These are phyloP conservation scores for Bombylius major DNA, from an alignment of 2,888 invertebrate genomes.

Conservation along the genomic window DNA sequence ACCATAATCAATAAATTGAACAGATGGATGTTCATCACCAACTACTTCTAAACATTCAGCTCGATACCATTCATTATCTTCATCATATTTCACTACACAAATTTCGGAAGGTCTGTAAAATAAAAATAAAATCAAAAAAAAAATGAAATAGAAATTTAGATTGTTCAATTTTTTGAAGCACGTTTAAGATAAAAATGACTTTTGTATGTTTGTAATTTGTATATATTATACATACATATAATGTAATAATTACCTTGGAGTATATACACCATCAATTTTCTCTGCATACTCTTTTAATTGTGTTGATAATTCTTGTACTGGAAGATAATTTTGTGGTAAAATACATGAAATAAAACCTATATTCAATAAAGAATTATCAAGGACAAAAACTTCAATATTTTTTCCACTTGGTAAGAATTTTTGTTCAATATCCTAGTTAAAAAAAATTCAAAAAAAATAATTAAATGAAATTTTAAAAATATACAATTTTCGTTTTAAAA, in stretches of 20 bases:
- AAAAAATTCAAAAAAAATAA: neutral
- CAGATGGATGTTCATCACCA: slow-evolving; percentile 31
- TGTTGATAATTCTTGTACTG: slow-evolving; percentile 24
- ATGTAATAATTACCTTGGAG: slow-evolving; percentile 23
- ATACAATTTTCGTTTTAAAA: neutral
- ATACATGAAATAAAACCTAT: slow-evolving; percentile 27
- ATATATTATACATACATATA: too few species aligned
- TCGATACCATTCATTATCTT: slow-evolving; percentile 27
- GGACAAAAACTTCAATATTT: slow-evolving; percentile 23
- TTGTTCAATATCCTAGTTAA: slow-evolving; percentile 14
- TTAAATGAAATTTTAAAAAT: neutral
- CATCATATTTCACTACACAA: slow-evolving; percentile 25
- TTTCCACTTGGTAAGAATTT: slow-evolving; percentile 22
- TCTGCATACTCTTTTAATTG: slow-evolving; percentile 25
- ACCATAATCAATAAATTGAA: slow-evolving; percentile 32
- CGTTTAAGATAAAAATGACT: neutral
- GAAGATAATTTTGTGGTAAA: slow-evolving; percentile 20
- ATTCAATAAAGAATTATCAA: slow-evolving; percentile 27
- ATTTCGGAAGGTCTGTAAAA: slow-evolving; percentile 22
- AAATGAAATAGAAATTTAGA: neutral
- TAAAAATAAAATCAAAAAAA: neutral
- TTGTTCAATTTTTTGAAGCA: neutral
- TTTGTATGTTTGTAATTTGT: too few species aligned
- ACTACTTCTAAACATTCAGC: slow-evolving; percentile 28
- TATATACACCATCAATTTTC: slow-evolving; percentile 16